These are phyloP conservation scores for Flabesymbios commensalis DNA, from an alignment of 2,888 invertebrate species.

Conservation along the genomic window DNA sequence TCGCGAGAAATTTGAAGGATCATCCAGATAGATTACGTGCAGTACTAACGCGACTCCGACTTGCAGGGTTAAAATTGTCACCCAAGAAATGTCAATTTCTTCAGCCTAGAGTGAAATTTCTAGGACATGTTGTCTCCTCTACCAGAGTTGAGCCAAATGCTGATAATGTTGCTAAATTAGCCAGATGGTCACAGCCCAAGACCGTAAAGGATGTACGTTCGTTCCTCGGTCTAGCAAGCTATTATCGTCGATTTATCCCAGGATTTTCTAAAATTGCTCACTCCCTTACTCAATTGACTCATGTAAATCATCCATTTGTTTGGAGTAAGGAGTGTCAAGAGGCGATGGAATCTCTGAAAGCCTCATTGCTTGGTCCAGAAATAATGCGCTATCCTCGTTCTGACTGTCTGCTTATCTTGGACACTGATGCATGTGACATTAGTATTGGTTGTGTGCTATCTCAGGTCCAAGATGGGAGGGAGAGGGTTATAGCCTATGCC, in stretches of 20 bases:
- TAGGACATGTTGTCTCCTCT: background rate
- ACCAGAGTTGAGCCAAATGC: background rate
- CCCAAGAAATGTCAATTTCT: too few species aligned
- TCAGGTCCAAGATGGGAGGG: too few species aligned
- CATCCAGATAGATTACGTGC: background rate
- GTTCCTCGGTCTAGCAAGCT: background rate
- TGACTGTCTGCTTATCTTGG: slow-evolving; percentile 19
- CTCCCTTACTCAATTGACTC: background rate
- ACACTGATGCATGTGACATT: slow-evolving; percentile 3
- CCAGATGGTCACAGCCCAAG: background rate
- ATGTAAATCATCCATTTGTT: background rate
- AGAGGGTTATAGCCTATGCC: too few species aligned
- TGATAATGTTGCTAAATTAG: background rate
- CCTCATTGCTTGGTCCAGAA: slow-evolving; percentile 4
- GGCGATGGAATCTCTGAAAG: background rate
- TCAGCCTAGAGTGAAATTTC: background rate
- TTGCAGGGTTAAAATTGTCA: background rate
- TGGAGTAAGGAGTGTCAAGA: background rate
- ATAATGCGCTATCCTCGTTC: slow-evolving; percentile 14
- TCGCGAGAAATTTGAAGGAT: background rate
- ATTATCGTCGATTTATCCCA: too few species aligned
- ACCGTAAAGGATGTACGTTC: background rate
- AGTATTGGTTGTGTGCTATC: background rate
- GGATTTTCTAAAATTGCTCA: background rate
- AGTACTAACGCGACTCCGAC: background rate